These are phyloP conservation scores for Dioctria linearis DNA, from an alignment of 2,888 invertebrate species.

Conservation along the genomic window DNA sequence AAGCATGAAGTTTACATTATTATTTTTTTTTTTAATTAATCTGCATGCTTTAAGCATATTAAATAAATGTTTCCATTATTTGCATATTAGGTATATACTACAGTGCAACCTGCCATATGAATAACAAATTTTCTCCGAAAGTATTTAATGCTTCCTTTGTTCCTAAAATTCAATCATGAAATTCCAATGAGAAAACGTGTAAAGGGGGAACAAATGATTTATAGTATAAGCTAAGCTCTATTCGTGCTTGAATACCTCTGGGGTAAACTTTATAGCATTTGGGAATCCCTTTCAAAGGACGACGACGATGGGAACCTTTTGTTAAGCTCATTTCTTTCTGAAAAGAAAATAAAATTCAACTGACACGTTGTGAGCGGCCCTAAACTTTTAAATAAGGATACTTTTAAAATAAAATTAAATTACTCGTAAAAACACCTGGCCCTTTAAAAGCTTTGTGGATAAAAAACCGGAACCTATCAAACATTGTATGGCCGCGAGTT, in stretches of 20 bases:
- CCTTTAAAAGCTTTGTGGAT: background rate
- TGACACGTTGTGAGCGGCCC: constrained; percentile 42
- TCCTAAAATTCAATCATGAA: constrained; percentile 3
- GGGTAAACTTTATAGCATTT: constrained; percentile 34
- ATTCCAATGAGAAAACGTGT: constrained; percentile 30
- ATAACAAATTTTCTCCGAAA: background rate
- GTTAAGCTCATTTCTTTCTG: constrained; percentile 38
- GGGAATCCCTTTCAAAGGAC: constrained; percentile 15
- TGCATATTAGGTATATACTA: too few species aligned
- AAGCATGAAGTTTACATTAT: too few species aligned
- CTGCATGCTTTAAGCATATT: too few species aligned
- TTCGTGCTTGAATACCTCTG: constrained; percentile 6
- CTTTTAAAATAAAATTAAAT: constrained; percentile 46
- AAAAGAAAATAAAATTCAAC: constrained; percentile 41
- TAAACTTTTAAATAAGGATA: constrained; percentile 43
- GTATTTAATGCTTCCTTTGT: background rate
- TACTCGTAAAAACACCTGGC: constrained; percentile 43
- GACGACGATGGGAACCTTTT: constrained; percentile 16
- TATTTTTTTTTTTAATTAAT: too few species aligned
- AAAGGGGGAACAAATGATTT: constrained; percentile 38
- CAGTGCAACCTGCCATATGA: background rate
- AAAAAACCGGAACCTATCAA: background rate
- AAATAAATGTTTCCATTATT: too few species aligned
- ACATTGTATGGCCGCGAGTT: background rate
- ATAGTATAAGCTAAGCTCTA: constrained; percentile 20